Percentiles rank a stretch among this genome's conserved stretches.
Conservation (phyloP, 2,888 invertebrate genomes). For the Polymixis flavicincta region DNA sequence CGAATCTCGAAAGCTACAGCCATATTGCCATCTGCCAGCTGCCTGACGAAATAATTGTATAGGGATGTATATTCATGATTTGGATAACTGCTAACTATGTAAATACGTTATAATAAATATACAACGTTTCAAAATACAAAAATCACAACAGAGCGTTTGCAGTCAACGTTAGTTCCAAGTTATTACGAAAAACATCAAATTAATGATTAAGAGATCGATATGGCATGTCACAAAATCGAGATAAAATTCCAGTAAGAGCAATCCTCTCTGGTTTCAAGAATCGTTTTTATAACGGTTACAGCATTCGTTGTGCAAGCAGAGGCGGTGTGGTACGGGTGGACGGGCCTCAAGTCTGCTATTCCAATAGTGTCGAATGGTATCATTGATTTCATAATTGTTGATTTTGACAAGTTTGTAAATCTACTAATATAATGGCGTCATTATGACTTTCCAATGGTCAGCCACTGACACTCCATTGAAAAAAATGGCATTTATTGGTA, state of each 20-base stretch:
- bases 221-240: neutral
- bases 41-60: constrained; percentile 70
- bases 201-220: neutral
- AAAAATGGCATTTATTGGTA: no score
- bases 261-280: neutral
- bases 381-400: no score
- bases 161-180: neutral
- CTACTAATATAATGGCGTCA: no score
- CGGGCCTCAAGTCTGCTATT: no score
- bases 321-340: neutral
- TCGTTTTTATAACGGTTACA: neutral
- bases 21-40: constrained; percentile 87
- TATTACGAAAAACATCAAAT: neutral
- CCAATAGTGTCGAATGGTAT: no score
- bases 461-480: no score
- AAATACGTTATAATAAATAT: neutral
- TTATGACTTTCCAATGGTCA: no score
- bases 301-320: neutral
- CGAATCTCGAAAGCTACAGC: constrained; percentile 89
- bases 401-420: no score
- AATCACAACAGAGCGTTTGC: neutral
- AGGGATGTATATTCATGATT: constrained; percentile 62
- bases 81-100: neutral
- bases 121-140: neutral
- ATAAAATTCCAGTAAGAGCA: neutral